These are phyloP conservation scores for Oxyteleia sp. DNA, from an alignment of 2,888 invertebrate genomes.

Conservation along the genomic window DNA sequence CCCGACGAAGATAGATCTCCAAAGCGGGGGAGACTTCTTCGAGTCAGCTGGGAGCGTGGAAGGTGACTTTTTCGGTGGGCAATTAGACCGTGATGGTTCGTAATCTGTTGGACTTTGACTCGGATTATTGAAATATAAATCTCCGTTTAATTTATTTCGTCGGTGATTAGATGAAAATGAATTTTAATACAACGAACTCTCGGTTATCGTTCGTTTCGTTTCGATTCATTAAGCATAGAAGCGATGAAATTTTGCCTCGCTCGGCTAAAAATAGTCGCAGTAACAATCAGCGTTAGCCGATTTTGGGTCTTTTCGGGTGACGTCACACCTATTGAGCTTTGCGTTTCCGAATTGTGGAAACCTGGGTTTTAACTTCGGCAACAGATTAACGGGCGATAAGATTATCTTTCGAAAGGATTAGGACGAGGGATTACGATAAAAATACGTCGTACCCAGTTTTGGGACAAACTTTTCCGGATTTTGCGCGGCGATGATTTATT, in stretches of 20 bases:
- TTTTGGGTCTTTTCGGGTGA: conserved; percentile 1
- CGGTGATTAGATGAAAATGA: conserved; percentile 11
- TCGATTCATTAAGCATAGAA: conserved; percentile 7
- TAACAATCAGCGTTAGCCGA: background rate
- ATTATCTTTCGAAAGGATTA: too few species aligned
- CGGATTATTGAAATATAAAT: conserved; percentile 15
- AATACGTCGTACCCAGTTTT: too few species aligned
- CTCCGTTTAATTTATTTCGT: conserved; percentile 19
- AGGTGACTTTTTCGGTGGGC: too few species aligned
- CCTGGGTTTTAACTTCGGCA: conserved; percentile 17
- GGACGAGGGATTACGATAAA: too few species aligned
- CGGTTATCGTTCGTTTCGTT: conserved; percentile 2
- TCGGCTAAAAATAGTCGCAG: background rate
- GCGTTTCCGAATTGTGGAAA: background rate
- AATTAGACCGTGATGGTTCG: background rate
- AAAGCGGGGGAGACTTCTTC: too few species aligned
- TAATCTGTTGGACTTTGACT: conserved; percentile 18
- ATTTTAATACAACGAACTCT: background rate
- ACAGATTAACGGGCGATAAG: conserved; percentile 22
- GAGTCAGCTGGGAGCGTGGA: too few species aligned
- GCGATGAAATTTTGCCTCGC: background rate
- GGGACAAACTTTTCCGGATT: too few species aligned
- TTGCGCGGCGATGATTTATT: too few species aligned
- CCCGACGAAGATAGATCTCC: too few species aligned
- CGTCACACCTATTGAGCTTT: background rate